phyloP scores from a whole-genome alignment of 2,888 invertebrate species.

The Sericinus montela region DNA sequence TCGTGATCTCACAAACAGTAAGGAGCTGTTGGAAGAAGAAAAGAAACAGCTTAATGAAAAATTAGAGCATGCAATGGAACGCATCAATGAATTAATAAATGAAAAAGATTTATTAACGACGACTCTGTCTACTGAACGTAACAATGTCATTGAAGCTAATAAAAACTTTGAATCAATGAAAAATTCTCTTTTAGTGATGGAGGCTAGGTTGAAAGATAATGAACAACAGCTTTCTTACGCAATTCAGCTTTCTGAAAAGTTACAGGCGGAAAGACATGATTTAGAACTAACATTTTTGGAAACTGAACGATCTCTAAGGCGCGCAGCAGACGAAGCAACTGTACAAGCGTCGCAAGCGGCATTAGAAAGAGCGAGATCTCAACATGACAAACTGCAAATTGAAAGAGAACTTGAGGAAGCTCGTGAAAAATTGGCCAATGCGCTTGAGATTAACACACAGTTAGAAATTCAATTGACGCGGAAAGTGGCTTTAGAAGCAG shows the following conservation, averaged over 20 bases:
- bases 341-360: slow-evolving; percentile 87
- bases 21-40: slow-evolving; percentile 50
- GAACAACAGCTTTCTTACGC: slow-evolving; percentile 51
- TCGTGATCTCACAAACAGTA: slow-evolving; percentile 55
- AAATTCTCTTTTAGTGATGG: slow-evolving; percentile 39
- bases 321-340: slow-evolving; percentile 84
- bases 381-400: slow-evolving; percentile 83
- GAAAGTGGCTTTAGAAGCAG: slow-evolving; percentile 49
- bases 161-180: slow-evolving; percentile 44
- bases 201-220: slow-evolving; percentile 46
- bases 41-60: slow-evolving; percentile 67
- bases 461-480: slow-evolving; percentile 69
- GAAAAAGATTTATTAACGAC: slow-evolving; percentile 53
- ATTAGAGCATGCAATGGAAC: slow-evolving; percentile 49
- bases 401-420: slow-evolving; percentile 82
- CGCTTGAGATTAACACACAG: slow-evolving; percentile 52
- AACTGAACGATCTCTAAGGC: slow-evolving; percentile 79
- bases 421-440: slow-evolving; percentile 61
- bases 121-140: slow-evolving; percentile 38
- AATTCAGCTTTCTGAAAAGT: slow-evolving; percentile 42
- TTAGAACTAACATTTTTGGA: slow-evolving; percentile 62
- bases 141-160: slow-evolving; percentile 41
- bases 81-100: slow-evolving; percentile 46
- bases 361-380: slow-evolving; percentile 85
- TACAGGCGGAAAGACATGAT: slow-evolving; percentile 60